Percentiles rank a stretch among this genome's conserved stretches.
These are phyloP conservation scores for Psittacula echo DNA, from an alignment of 2,797 vertebrate species.

Conservation along the genomic window DNA sequence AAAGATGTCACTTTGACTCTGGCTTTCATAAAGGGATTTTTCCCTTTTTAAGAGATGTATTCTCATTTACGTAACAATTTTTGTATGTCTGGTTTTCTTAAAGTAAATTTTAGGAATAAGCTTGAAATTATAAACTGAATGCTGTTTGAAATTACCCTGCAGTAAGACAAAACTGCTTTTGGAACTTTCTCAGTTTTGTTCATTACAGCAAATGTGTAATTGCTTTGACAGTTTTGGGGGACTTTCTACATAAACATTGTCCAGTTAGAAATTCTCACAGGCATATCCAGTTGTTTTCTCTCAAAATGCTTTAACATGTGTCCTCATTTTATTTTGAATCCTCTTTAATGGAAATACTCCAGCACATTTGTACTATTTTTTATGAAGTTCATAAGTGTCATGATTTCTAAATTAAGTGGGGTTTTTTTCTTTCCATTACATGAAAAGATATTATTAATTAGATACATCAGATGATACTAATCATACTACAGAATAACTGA, in stretches of 20 bases:
- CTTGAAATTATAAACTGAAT: not conserved
- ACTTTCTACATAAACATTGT: not conserved
- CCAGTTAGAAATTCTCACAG: not conserved
- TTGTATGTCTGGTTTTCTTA: not conserved
- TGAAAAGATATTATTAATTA: not conserved
- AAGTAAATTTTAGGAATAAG: not conserved
- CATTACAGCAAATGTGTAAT: not conserved
- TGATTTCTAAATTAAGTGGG: not conserved
- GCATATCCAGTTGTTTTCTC: not conserved
- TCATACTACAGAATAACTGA: not conserved
- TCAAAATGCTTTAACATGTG: not conserved
- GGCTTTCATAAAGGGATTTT: not conserved
- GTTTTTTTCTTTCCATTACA: not conserved
- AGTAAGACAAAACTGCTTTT: not conserved
- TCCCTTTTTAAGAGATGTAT: not conserved
- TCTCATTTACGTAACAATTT: not conserved
- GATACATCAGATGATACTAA: not conserved
- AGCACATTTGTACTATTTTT: not conserved
- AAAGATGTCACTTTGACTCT: not conserved
- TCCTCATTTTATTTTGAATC: not conserved
- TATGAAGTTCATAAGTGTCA: not conserved
- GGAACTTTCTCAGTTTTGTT: not conserved
- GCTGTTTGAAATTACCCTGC: not conserved
- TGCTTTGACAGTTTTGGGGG: not conserved
- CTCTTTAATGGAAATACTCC: not conserved